A percentile compares a stretch with the other conserved stretches of the same genome.
Conservation (phyloP, 2,888 invertebrate species). For the Elaeidobius kamerunicus region DNA sequence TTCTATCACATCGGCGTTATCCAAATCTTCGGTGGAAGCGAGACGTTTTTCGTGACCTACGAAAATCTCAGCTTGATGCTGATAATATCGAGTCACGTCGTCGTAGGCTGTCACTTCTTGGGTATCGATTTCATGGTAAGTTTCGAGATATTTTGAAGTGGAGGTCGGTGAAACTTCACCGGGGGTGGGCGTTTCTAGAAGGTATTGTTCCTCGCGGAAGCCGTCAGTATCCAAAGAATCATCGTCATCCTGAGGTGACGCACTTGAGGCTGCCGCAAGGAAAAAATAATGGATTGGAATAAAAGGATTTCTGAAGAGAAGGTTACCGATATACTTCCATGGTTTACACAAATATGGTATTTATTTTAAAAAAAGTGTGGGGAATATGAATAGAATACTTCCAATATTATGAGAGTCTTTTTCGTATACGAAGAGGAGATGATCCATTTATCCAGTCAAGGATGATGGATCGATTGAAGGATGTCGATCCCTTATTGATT, state of each 20-base stretch:
- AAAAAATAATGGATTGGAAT: conserved; percentile 32
- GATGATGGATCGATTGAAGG: no score
- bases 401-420: no score
- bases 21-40: conserved; percentile 50
- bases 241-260: conserved; percentile 55
- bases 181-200: conserved; percentile 51
- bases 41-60: conserved; percentile 46
- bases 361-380: no score
- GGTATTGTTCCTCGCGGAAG: conserved; percentile 52
- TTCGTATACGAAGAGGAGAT: no score
- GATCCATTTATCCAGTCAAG: no score
- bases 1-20: conserved; percentile 39
- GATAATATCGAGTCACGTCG: conserved; percentile 46
- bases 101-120: conserved; percentile 47
- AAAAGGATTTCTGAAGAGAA: conserved; percentile 8
- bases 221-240: conserved; percentile 56
- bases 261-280: conserved; percentile 45
- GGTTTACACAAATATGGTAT: neutral
- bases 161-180: conserved; percentile 28
- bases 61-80: conserved; percentile 45
- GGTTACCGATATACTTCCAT: neutral
- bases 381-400: no score
- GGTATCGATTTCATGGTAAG: conserved; percentile 32
- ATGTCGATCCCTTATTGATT: no score
- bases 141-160: conserved; percentile 34